phyloP scores from a whole-genome alignment of 2,888 invertebrate genomes.

The Julus scandinavius region DNA sequence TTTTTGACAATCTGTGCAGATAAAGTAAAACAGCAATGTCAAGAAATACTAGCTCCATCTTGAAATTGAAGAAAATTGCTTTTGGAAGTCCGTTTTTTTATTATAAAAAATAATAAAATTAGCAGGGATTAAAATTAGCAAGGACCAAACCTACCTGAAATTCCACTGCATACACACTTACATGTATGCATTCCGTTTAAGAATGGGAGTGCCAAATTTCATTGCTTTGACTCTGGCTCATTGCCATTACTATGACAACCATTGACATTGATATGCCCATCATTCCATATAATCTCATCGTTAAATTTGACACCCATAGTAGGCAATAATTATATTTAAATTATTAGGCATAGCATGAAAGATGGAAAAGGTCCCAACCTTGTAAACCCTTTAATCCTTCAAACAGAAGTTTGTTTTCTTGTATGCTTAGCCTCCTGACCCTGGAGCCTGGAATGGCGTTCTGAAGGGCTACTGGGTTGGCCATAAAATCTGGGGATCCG shows the following conservation, averaged over 20 bases:
- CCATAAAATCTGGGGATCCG: constrained; percentile 74
- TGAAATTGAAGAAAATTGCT: too few relatives aligned
- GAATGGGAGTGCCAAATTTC: neutral
- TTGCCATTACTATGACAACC: neutral
- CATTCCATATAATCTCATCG: neutral
- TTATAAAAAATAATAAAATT: too few relatives aligned
- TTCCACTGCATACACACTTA: too few relatives aligned
- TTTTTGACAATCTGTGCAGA: too few relatives aligned
- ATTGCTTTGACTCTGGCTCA: neutral
- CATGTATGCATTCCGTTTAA: too few relatives aligned
- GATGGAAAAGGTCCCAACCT: neutral
- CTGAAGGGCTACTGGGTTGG: constrained; percentile 91
- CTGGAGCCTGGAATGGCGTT: constrained; percentile 92
- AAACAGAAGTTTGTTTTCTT: neutral
- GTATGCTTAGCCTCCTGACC: constrained; percentile 75
- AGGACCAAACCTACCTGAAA: too few relatives aligned
- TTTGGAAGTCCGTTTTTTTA: too few relatives aligned
- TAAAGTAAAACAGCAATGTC: too few relatives aligned
- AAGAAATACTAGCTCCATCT: too few relatives aligned
- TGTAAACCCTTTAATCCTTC: neutral
- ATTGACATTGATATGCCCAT: constrained; percentile 2
- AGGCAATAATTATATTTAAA: neutral
- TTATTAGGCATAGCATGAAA: neutral
- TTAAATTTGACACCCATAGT: neutral
- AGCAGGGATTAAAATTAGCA: too few relatives aligned